Conservation (phyloP, 2,113 vertebrate genomes). For the Sporophila hypoxantha region DNA sequence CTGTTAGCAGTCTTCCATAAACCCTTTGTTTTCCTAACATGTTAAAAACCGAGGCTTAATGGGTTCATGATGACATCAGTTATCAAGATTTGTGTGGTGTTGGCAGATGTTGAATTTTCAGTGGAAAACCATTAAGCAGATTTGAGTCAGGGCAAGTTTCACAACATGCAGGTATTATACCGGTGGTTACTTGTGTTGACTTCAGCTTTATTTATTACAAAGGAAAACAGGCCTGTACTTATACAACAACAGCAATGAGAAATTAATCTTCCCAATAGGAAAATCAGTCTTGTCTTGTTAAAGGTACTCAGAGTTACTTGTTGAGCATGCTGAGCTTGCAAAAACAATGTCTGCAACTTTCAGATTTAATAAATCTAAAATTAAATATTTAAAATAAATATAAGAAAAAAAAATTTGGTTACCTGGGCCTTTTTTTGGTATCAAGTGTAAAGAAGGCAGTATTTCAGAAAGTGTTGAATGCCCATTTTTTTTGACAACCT, state of each 20-base stretch:
- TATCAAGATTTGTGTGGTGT: constrained; percentile 67
- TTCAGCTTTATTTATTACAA: constrained; percentile 65
- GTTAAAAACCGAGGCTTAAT: constrained; percentile 55
- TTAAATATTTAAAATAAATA: not conserved
- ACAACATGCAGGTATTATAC: constrained; percentile 41
- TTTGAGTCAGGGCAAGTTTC: constrained; percentile 57
- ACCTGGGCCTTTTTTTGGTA: not conserved
- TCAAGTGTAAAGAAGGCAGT: not conserved
- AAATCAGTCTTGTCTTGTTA: constrained; percentile 57
- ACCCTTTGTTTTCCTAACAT: constrained; percentile 55
- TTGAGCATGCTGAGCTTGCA: constrained; percentile 35
- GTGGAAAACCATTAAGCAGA: constrained; percentile 61
- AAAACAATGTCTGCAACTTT: constrained; percentile 15
- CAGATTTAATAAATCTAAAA: constrained; percentile 18
- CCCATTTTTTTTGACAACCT: not conserved
- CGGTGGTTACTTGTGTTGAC: constrained; percentile 54
- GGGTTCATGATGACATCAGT: constrained; percentile 63
- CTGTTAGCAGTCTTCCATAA: constrained; percentile 61
- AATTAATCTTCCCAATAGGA: constrained; percentile 55
- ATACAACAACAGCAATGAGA: constrained; percentile 44
- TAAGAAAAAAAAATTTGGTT: not conserved
- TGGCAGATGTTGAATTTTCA: constrained; percentile 67
- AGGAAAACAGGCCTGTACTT: constrained; percentile 57
- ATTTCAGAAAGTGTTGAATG: not conserved
- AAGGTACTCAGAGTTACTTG: constrained; percentile 36